Percentiles rank a stretch among this genome's conserved stretches.
phyloP scores from a whole-genome alignment of 2,113 vertebrate genomes.

The Mus spicilegus region DNA sequence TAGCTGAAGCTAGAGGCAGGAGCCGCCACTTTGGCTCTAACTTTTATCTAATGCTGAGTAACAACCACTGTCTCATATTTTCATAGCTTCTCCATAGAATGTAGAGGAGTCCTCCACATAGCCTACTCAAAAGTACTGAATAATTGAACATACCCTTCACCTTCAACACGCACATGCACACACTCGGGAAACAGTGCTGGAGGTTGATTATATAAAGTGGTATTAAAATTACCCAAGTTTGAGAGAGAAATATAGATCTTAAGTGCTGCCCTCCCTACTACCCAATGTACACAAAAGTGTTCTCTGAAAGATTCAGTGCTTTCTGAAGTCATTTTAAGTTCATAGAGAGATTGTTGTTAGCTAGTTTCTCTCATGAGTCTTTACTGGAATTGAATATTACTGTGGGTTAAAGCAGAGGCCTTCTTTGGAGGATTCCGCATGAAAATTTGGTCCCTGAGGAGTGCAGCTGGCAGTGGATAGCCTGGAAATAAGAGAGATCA shows the following conservation, averaged over 20 bases:
- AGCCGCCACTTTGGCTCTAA: neutral
- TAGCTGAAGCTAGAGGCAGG: neutral
- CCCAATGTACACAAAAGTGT: neutral
- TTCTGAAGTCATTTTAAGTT: constrained; percentile 45
- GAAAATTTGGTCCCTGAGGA: constrained; percentile 24
- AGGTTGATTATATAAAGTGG: neutral
- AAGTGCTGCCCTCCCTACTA: neutral
- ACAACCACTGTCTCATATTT: neutral
- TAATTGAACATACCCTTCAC: neutral
- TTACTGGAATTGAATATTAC: constrained; percentile 48
- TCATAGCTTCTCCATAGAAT: neutral
- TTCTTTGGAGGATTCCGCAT: neutral
- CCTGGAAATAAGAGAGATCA: neutral
- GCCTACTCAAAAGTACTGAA: neutral
- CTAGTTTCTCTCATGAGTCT: neutral
- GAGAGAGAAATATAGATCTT: neutral
- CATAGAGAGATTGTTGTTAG: neutral
- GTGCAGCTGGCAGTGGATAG: neutral
- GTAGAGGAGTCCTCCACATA: neutral
- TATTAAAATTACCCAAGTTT: neutral
- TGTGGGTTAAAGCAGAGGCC: neutral
- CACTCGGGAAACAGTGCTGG: neutral
- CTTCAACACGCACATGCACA: neutral
- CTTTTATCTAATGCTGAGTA: neutral
- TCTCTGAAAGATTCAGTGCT: neutral